Percentiles rank a stretch among this genome's conserved stretches.
Evolutionary conservation across 1,140 invertebrate genomes (phyloP).

Genomic region (Drosophila neocordata): DNA sequence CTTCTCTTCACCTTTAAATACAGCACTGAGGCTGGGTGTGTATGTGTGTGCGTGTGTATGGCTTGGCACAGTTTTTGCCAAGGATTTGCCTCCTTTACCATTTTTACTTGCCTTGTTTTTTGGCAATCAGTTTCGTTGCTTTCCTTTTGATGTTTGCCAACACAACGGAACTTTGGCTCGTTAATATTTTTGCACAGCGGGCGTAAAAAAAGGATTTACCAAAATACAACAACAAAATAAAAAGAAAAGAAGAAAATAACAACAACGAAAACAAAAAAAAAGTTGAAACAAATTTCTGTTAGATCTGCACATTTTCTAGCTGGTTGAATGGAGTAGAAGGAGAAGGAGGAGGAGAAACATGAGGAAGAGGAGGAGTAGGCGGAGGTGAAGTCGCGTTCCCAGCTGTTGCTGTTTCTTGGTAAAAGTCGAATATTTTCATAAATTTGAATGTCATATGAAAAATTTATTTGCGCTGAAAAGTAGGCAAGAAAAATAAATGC

Average conservation of each 20-base stretch:
- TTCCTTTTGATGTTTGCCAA: slow-evolving; percentile 53
- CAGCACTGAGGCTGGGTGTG: background rate
- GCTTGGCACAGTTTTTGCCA: slow-evolving; percentile 51
- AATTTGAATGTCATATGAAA: slow-evolving; percentile 56
- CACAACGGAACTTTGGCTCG: slow-evolving; percentile 63
- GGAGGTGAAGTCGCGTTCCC: background rate
- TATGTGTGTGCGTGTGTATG: too few relatives aligned
- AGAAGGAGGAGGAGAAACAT: too few relatives aligned
- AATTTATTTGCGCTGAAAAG: slow-evolving; percentile 66
- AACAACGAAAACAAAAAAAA: slow-evolving; percentile 42
- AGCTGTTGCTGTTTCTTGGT: background rate
- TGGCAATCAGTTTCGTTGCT: slow-evolving; percentile 56
- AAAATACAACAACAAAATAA: slow-evolving; percentile 28
- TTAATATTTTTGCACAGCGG: slow-evolving; percentile 62
- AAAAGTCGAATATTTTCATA: slow-evolving; percentile 31
- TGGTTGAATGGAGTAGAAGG: too few relatives aligned
- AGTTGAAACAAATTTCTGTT: slow-evolving; percentile 43
- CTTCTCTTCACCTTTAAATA: slow-evolving; percentile 18
- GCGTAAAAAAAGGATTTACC: slow-evolving; percentile 39
- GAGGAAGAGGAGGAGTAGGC: too few relatives aligned
- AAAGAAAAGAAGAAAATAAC: too few relatives aligned
- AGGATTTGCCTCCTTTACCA: slow-evolving; percentile 18
- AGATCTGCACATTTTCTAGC: slow-evolving; percentile 36
- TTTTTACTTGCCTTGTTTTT: slow-evolving; percentile 15
- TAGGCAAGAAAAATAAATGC: slow-evolving; percentile 62